Evolutionary conservation across 2,113 vertebrate genomes (phyloP), one percentile per base, ranked within the genome.

Genomic region (Gymnorhina tibicen): DNA sequence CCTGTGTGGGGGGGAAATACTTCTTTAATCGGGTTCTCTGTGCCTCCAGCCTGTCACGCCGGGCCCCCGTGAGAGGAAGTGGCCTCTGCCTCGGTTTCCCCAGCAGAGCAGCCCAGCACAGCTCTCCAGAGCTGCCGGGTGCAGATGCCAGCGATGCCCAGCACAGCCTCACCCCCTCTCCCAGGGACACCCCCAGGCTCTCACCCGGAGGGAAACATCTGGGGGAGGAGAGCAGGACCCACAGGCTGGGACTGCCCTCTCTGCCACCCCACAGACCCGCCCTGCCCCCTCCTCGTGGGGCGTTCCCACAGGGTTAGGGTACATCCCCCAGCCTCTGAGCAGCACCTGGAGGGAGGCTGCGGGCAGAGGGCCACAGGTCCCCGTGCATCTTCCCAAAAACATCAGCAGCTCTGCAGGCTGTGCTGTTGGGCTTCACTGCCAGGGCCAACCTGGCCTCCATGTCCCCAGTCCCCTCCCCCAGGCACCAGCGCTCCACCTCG

Each of bases 381-480:
- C 30, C 6, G 12, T 3, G 17, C 26, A 12, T 6, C 37, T n/a
- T 15, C 63, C 30, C 10, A 9, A 49, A 78, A 52, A 4, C 1
- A 3, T 3, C 46, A 30, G 3, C 1, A 80, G 33, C 75, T 63
- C 84, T 46, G 58, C 28, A 60, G 50, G 16, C 5, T 52, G 35
- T 8, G 16, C 62, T 59, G 6, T 5, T 53, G 16, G 50, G 21
- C 8, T 33, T 32, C 55, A 41, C 2, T 12, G 62, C 23, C 47
- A n/a, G 66, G 27, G 27, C 50, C 46, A 13, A 1, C 2, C 39
- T 1, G 2, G 30, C 30, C 20, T 32, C 9, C 33, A 1, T 7
- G 9, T 2, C 23, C 53, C 50, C 33, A 41, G 1, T 4, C 11
- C 37, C 20, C 46, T n/a, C 32, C 23, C 27, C 7, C 32, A 18